A percentile compares a stretch with the other conserved stretches of the same genome.
Conservation (phyloP, 2,888 invertebrate species). For the Drosophila pseudotakahashii region DNA sequence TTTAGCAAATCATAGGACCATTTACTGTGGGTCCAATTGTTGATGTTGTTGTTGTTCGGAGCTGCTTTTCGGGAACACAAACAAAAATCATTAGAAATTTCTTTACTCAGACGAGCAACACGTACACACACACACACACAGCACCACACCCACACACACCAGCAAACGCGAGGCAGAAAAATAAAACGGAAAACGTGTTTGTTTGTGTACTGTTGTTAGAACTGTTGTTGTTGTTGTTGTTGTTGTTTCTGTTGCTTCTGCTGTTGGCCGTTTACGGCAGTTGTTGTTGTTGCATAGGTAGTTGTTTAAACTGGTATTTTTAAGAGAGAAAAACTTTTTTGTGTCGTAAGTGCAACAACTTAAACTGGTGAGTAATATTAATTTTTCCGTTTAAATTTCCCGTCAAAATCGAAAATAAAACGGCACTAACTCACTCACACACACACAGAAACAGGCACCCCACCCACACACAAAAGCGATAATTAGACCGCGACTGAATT, state of each 20-base stretch:
- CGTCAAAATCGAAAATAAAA: conserved; percentile 38
- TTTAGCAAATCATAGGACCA: conserved; percentile 8
- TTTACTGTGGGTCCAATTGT: conserved; percentile 20
- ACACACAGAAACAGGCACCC: neutral
- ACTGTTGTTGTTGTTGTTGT: conserved; percentile 65
- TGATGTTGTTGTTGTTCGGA: conserved; percentile 36
- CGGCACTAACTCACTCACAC: conserved; percentile 31
- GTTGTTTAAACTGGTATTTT: conserved; percentile 35
- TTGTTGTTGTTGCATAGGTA: conserved; percentile 11
- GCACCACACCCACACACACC: conserved; percentile 30
- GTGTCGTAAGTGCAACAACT: conserved; percentile 19
- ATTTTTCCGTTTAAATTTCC: conserved; percentile 45
- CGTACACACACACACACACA: conserved; percentile 40
- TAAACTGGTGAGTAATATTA: conserved; percentile 31
- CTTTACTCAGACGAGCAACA: conserved; percentile 40
- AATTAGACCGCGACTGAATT: conserved; percentile 25
- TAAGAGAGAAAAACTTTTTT: conserved; percentile 4
- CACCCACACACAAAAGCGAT: conserved; percentile 23
- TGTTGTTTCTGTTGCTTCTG: conserved; percentile 49
- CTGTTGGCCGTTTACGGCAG: conserved; percentile 18
- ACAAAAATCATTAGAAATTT: conserved; percentile 46
- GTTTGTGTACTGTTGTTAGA: conserved; percentile 55
- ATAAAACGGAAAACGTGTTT: conserved; percentile 46
- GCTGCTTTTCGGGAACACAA: conserved; percentile 33
- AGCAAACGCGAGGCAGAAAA: conserved; percentile 47